These are phyloP conservation scores for Lepus europaeus DNA, from an alignment of 2,113 vertebrate genomes.

Conservation along the genomic window DNA sequence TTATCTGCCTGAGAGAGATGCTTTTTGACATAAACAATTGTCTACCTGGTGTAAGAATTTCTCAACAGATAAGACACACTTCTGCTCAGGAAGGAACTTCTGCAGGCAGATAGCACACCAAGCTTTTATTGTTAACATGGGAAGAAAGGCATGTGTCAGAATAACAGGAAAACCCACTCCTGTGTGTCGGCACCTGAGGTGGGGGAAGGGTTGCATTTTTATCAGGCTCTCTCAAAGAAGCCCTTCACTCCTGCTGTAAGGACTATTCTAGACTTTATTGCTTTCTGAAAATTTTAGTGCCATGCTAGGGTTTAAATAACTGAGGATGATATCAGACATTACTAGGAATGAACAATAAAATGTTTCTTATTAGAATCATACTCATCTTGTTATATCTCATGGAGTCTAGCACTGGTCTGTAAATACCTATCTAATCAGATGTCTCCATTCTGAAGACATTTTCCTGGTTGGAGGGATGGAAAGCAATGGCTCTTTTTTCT, in stretches of 20 bases:
- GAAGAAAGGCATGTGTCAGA: conserved; percentile 80
- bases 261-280: conserved; percentile 82
- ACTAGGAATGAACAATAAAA: conserved; percentile 81
- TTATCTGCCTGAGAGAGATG: conserved; percentile 74
- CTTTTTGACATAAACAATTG: conserved; percentile 85
- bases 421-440: conserved; percentile 9
- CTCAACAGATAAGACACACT: conserved; percentile 83
- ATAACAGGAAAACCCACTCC: conserved; percentile 67
- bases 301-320: conserved; percentile 80
- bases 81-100: conserved; percentile 84
- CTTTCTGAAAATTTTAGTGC: conserved; percentile 84
- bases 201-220: conserved; percentile 68
- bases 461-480: not conserved
- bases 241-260: conserved; percentile 65
- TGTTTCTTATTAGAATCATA: conserved; percentile 74
- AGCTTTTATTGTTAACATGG: conserved; percentile 83
- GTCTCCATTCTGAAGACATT: not conserved
- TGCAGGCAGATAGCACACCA: conserved; percentile 75
- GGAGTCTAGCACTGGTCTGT: conserved; percentile 12
- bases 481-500: not conserved
- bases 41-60: conserved; percentile 84
- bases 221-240: conserved; percentile 65
- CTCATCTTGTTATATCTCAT: conserved; percentile 77
- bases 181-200: conserved; percentile 73
- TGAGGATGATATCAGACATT: conserved; percentile 83